Evolutionary conservation across 64 coral and sea anemone genomes (phyloP).

Genomic region (Catalaphyllia jardinei): DNA sequence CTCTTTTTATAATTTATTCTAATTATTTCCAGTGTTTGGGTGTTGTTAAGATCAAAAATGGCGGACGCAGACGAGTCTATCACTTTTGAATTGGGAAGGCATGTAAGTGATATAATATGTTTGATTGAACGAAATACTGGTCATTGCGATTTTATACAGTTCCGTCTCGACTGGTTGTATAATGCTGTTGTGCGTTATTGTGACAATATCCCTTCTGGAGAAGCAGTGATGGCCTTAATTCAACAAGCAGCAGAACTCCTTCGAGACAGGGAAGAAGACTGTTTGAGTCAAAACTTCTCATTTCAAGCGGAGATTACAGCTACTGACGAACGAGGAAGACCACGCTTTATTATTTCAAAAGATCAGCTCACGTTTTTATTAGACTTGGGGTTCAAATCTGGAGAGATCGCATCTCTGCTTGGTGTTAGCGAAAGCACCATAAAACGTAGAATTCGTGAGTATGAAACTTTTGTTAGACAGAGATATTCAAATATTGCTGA

Average conservation of each 20-base stretch:
- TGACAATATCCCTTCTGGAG: background rate
- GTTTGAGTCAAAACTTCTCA: background rate
- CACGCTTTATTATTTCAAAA: slow-evolving; percentile 20
- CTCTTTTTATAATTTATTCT: too few relatives aligned
- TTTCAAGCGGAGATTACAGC: background rate
- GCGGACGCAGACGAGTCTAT: background rate
- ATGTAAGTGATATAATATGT: background rate
- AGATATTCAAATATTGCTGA: slow-evolving; percentile 22
- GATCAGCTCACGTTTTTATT: slow-evolving; percentile 21
- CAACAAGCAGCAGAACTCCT: background rate
- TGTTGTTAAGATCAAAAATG: too few relatives aligned
- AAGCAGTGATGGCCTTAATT: background rate
- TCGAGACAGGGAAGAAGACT: background rate
- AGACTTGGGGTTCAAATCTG: slow-evolving; percentile 1
- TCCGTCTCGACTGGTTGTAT: background rate
- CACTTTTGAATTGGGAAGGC: background rate
- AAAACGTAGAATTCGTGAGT: slow-evolving; percentile 29
- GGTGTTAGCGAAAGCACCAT: slow-evolving; percentile 23
- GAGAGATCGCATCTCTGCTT: slow-evolving; percentile 5
- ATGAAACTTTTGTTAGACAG: slow-evolving; percentile 12
- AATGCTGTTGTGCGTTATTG: background rate
- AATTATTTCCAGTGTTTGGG: too few relatives aligned
- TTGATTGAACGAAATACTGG: background rate
- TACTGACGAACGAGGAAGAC: slow-evolving; percentile 9
- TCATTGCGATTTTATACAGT: background rate